Evolutionary conservation across 92 coral and sea anemone genomes (phyloP), one percentile per base, ranked within the genome.

Genomic region (Porites rus): DNA sequence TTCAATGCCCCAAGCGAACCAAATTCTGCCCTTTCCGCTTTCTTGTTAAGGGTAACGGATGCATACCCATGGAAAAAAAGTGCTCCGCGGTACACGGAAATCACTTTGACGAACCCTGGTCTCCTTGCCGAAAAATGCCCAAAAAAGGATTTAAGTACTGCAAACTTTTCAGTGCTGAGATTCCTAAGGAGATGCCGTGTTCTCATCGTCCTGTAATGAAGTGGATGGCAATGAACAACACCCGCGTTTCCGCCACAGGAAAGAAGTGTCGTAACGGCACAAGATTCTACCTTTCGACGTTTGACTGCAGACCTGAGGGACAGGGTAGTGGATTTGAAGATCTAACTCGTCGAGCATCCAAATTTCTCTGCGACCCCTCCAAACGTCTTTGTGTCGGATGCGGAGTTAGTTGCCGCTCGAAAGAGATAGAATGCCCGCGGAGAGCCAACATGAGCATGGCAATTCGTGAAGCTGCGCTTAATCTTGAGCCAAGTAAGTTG

Each of bases 1-100:
- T 66, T 16, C 65, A 63, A 18, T 84, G 88, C 66, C 80, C 64
- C 53, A 11, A 18, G 9, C 81, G 74, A 22, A 71, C 20, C 19
- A 74, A 51, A 56, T 84, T 84, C 63, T 84, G 81, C 52, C 81
- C 88, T 1, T 74, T 84, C 10, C 74, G 78, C 18, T 72, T 71
- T 56, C 46, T 65, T 46, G 24, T 74, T 21, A 63, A 22, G 13
- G 77, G 74, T n/a, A 65, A 84, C 16, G 88, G 88, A 9, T 84
- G 88, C 67, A 84, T 84, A 53, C 81, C 80, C n/a, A 7, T 73
- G 74, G 77, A 31, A 46, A 14, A 38, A 65, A 60, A 70, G 10
- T 69, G 54, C 60, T 22, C 86, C 54, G 64, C 13, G 25, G 64
- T 46, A 1, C 25, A 14, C 25, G 72, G 22, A 20, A 81, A 81